A percentile compares a stretch with the other conserved stretches of the same genome.
Evolutionary conservation across 1,140 invertebrate genomes (phyloP).

Genomic region (Diuraphis noxia): DNA sequence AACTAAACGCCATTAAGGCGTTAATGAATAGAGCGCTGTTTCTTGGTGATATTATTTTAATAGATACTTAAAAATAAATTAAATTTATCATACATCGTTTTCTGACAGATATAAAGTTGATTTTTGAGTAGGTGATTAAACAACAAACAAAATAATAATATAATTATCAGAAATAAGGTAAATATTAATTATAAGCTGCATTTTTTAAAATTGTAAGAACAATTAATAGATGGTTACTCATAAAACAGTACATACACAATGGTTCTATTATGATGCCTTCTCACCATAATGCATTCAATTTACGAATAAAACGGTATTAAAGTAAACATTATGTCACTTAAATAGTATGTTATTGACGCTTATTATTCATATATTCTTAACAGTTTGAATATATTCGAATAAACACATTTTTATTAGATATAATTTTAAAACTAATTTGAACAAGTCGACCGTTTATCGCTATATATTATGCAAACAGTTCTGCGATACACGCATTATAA

Average conservation of each 20-base stretch:
- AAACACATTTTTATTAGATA: slow-evolving; percentile 3
- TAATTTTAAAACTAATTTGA: neutral
- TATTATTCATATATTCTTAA: neutral
- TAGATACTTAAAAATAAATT: neutral
- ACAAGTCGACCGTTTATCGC: neutral
- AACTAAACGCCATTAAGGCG: neutral
- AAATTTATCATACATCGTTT: neutral
- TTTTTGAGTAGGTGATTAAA: neutral
- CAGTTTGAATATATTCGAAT: neutral
- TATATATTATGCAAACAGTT: neutral
- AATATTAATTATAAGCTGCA: neutral
- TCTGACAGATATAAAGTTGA: neutral
- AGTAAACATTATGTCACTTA: neutral
- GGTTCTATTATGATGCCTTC: neutral
- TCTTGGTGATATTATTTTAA: neutral
- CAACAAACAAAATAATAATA: neutral
- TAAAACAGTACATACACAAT: neutral
- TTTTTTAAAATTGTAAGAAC: neutral
- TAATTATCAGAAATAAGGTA: neutral
- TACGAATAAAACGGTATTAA: neutral
- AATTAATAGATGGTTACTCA: neutral
- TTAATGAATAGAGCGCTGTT: too few relatives aligned
- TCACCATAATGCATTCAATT: neutral
- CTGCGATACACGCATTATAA: neutral
- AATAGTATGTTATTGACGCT: neutral